A percentile compares a stretch with the other conserved stretches of the same genome.
Conservation (phyloP, 2,888 invertebrate species). For the Aporophyla nigra region DNA sequence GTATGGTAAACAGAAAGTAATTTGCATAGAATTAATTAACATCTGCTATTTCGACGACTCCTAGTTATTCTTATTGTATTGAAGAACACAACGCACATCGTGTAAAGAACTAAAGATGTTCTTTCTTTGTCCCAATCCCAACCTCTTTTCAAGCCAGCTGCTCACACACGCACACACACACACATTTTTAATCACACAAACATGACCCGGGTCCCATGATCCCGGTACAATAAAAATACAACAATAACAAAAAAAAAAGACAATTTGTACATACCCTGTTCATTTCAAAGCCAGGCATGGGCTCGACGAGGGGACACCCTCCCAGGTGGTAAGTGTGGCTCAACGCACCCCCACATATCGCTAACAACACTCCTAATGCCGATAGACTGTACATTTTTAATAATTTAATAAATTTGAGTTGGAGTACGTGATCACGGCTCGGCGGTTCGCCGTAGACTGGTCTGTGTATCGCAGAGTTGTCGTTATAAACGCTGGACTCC, state of each 20-base stretch:
- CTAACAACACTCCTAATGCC: constrained; percentile 74
- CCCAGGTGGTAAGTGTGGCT: constrained; percentile 94
- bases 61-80: neutral
- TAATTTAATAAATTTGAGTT: constrained; percentile 10
- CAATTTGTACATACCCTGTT: constrained; percentile 86
- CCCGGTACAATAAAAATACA: constrained; percentile 29
- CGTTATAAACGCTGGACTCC: constrained; percentile 60
- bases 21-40: constrained; percentile 18
- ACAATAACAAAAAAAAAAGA: constrained; percentile 9
- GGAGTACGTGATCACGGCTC: constrained; percentile 22
- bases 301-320: constrained; percentile 93
- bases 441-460: constrained; percentile 52
- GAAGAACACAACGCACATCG: constrained; percentile 3
- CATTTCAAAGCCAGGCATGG: constrained; percentile 94
- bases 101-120: neutral
- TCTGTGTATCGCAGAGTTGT: constrained; percentile 26
- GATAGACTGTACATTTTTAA: constrained; percentile 73
- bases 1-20: constrained; percentile 8
- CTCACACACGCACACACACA: neutral
- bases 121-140: constrained; percentile 15
- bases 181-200: constrained; percentile 13
- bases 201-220: constrained; percentile 21
- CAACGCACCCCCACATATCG: constrained; percentile 77
- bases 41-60: neutral
- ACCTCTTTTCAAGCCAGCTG: neutral